Base-by-base conservation (phyloP, 1,140 invertebrate genomes). In the Sitodiplosis mosellana region DNA sequence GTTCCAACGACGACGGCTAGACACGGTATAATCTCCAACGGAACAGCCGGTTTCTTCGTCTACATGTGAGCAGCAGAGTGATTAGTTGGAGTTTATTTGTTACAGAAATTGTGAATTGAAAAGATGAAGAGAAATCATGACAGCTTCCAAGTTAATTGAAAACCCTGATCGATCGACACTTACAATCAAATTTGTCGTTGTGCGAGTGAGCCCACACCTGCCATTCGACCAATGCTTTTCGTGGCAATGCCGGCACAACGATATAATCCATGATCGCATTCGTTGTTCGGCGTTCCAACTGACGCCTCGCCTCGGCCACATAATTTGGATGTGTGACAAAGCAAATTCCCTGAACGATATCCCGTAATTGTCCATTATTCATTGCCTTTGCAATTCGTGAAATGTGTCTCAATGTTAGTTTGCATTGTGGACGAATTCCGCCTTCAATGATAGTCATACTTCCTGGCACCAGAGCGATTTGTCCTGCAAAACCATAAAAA, bases 11-110 rank as follows among this genome's bases (percentile, higher is more conserved):
- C 84, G 70, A 46, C 81, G 77, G 52, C 87, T 80, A 3, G 81
- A 81, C 40, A 87, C 81, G 56, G 81, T 82, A 56, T 78, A 83
- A 49, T 82, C 78, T 43, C 80, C 77, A 19, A 89, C 70, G 52
- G 81, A 84, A 61, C 81, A 85, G 22, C 84, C 84, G 36, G 84
- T 87, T 61, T 89, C 85, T 68, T 89, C 84, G 65, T 89, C 85
- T 88, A 57, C n/a, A 71, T 70, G 4, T 46, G 27, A n/a, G n/a
- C n/a, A n/a, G n/a, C n/a, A n/a, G n/a, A n/a, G n/a, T n/a, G n/a
- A n/a, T n/a, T n/a, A n/a, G n/a, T n/a, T n/a, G n/a, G n/a, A n/a
- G n/a, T n/a, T n/a, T n/a, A n/a, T n/a, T n/a, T n/a, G n/a, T n/a
- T n/a, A 15, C 15, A 12, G 14, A 14, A 34, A 46, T 43, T 51